Evolutionary conservation across 2,888 invertebrate genomes (phyloP), one percentile per base, ranked within the genome.

Genomic region (Netelia virgata): DNA sequence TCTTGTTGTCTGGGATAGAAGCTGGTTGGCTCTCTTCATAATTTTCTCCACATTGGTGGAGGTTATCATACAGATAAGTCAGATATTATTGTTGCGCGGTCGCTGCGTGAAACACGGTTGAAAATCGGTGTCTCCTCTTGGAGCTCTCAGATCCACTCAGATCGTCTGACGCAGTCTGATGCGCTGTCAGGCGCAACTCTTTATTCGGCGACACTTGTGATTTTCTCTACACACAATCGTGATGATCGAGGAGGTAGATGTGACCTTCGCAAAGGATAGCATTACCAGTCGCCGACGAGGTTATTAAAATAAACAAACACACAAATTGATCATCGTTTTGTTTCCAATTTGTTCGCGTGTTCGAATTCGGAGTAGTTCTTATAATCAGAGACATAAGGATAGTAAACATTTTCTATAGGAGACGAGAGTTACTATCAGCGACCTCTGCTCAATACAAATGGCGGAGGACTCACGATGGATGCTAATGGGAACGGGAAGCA

Each of bases 401-500:
- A 8, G 14, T 18, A 50, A 47, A 14, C 14, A 3, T 28, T 82
- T 61, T 80, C 69, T 69, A 87, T 87, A 86, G 84, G 79, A 66
- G 86, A 86, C 70, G 85, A 86, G 41, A 76, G 73, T 59, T 84
- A 79, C 80, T 82, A 83, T 79, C 80, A 82, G 81, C 85, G 86
- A 86, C 85, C 84, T 73, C 69, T 78, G 70, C 73, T 66, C 63
- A 83, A 82, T 82, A 72, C 82, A 76, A 85, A 86, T 86, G 87
- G 86, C 83, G 86, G 86, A 74, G 57, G 63, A 70, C 61, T 85
- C 70, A 78, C 86, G 86, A 94, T 95, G 94, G 95, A 95, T 92
- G 93, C 94, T 81, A 95, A 95, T 92, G 94, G 94, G 70, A 95
- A 95, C 93, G 96, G 96, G 85, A 96, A 96, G 92, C 95, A 95